These are phyloP conservation scores for Siphlonurus alternatus DNA, from an alignment of 2,888 invertebrate species.

Conservation along the genomic window DNA sequence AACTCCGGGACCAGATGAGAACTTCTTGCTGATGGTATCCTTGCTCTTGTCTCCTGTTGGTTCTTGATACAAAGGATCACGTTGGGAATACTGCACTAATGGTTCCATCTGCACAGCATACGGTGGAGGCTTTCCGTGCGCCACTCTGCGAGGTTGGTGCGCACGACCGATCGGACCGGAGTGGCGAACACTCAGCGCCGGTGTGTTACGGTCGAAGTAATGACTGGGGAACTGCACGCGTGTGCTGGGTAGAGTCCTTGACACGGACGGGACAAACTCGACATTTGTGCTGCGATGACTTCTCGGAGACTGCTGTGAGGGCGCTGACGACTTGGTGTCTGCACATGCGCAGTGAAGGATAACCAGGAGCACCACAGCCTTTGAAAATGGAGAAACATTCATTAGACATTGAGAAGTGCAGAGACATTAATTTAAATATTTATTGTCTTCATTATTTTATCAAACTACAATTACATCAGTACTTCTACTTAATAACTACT, in stretches of 20 bases:
- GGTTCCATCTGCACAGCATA: conserved; percentile 71
- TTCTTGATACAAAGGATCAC: conserved; percentile 55
- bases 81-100: conserved; percentile 58
- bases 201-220: conserved; percentile 12
- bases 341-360: background rate
- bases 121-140: conserved; percentile 30
- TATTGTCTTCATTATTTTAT: no score
- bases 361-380: background rate
- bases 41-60: background rate
- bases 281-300: background rate
- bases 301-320: background rate
- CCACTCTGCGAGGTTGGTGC: conserved; percentile 5
- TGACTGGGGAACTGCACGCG: conserved; percentile 8
- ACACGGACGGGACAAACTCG: background rate
- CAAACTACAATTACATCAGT: no score
- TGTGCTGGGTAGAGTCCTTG: background rate
- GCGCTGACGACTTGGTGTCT: background rate
- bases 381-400: background rate
- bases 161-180: no score
- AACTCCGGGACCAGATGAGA: background rate
- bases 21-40: background rate
- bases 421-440: background rate
- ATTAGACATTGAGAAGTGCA: background rate
- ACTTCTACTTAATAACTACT: no score
- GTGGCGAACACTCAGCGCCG: conserved; percentile 12